These are phyloP conservation scores for Pocota personata DNA, from an alignment of 2,888 invertebrate genomes.

Conservation along the genomic window DNA sequence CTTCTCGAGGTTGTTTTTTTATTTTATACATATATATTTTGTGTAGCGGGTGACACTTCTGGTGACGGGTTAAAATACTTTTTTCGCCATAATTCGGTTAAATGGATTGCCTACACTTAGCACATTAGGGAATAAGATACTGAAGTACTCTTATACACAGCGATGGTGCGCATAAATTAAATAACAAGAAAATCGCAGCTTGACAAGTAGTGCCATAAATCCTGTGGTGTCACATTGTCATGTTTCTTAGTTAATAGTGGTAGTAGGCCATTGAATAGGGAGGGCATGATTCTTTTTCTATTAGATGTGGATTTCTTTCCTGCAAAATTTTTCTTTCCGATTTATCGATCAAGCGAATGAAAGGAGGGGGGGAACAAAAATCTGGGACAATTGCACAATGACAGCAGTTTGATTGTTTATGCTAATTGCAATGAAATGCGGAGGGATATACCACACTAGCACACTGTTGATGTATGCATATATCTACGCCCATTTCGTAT, in stretches of 20 bases:
- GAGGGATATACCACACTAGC: background rate
- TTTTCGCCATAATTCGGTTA: constrained; percentile 56
- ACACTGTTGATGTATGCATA: background rate
- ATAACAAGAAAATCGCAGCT: constrained; percentile 66
- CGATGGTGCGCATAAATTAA: constrained; percentile 65
- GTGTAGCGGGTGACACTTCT: constrained; percentile 41
- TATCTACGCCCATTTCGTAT: background rate
- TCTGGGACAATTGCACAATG: constrained; percentile 65
- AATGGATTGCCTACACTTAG: constrained; percentile 63
- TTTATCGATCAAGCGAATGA: constrained; percentile 68
- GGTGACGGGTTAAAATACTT: constrained; percentile 27
- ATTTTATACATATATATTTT: background rate
- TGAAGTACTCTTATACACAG: constrained; percentile 2
- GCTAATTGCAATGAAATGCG: constrained; percentile 29
- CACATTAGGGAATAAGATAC: constrained; percentile 59
- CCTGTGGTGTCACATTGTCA: constrained; percentile 65
- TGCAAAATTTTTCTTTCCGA: background rate
- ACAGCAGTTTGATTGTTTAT: constrained; percentile 36
- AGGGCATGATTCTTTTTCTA: constrained; percentile 33
- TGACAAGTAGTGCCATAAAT: constrained; percentile 70
- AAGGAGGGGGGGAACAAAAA: constrained; percentile 6
- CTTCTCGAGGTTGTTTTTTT: constrained; percentile 8
- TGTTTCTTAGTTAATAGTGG: constrained; percentile 30
- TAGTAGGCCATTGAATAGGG: background rate
- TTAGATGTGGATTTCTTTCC: constrained; percentile 30